Conservation (phyloP, 2,888 invertebrate species). For the Cenopis cana region DNA sequence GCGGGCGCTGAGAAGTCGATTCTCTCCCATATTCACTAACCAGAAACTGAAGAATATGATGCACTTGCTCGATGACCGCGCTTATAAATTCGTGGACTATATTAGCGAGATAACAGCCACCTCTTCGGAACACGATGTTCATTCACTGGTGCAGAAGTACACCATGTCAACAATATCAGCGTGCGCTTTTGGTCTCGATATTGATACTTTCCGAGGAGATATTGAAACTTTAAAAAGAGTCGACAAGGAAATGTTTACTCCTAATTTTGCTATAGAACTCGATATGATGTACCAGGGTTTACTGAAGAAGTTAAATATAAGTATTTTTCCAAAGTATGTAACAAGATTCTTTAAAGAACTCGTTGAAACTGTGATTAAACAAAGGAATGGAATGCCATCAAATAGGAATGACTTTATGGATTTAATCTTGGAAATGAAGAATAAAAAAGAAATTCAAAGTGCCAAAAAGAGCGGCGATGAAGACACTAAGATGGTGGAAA, state of each 20-base stretch:
- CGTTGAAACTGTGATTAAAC: conserved; percentile 51
- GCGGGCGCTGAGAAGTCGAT: conserved; percentile 36
- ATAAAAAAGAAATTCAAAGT: conserved; percentile 51
- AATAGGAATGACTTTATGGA: conserved; percentile 65
- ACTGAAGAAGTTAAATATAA: conserved; percentile 54
- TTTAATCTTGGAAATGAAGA: conserved; percentile 59
- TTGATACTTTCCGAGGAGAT: conserved; percentile 43
- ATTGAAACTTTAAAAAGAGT: conserved; percentile 3
- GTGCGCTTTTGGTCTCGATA: conserved; percentile 56
- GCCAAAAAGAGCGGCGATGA: background rate
- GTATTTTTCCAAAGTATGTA: conserved; percentile 53
- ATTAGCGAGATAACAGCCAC: conserved; percentile 6
- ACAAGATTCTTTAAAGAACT: conserved; percentile 55
- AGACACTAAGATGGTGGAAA: conserved; percentile 47
- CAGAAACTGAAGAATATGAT: conserved; percentile 46
- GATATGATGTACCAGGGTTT: conserved; percentile 61
- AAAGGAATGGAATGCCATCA: conserved; percentile 58
- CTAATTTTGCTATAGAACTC: conserved; percentile 41
- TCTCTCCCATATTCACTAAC: conserved; percentile 44
- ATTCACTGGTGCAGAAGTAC: conserved; percentile 56
- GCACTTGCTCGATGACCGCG: conserved; percentile 19
- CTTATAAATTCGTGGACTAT: conserved; percentile 19
- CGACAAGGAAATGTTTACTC: conserved; percentile 5
- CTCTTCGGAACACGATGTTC: conserved; percentile 54
- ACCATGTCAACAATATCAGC: conserved; percentile 58